Base-by-base conservation (phyloP, 2,797 vertebrate genomes). In the Peromyscus attwateri region DNA sequence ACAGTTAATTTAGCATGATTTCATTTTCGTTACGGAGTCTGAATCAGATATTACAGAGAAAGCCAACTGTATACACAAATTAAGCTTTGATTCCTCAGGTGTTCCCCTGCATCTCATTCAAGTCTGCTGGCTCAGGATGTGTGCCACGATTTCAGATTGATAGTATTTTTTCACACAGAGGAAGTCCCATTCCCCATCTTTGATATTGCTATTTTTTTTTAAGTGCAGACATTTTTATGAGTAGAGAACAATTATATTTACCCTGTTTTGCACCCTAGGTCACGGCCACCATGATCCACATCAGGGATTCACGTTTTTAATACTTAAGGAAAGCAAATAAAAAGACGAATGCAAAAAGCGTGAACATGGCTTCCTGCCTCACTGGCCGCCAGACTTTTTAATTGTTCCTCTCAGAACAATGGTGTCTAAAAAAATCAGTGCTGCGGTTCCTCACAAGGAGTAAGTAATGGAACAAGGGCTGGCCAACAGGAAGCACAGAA, bases 1-100 rank as follows among this genome's bases (percentile, higher is more conserved):
- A 98, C 98, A 98, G 98, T 98, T 99, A 99, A 99, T 99, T 99
- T 99, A 99, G 98, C 98, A 94, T 98, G 98, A 99, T 98, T 98
- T 98, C 98, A 98, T 98, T 98, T 99, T 98, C 97, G 97, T 97
- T 98, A 98, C 97, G 98, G 98, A 98, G 95, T 98, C 97, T 98
- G 98, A 98, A 97, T 98, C 98, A 89, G 97, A 98, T 98, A 98
- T 98, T 95, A 96, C 93, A 90, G 96, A 98, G 95, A 98, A 98
- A 98, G 92, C 97, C 97, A 98, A 98, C 96, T 98, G 94, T 97
- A 97, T 95, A 98, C 93, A 91, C 95, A 96, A 97, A 98, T 97
- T 97, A 97, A 97, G 96, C 94, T 76, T 89, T 73, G 93, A 57
- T 62, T 98, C 49, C 87, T 98, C 96, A 98, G 98, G 98, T 98